Conservation (phyloP, 2,113 vertebrate species). For the Bettongia penicillata region DNA sequence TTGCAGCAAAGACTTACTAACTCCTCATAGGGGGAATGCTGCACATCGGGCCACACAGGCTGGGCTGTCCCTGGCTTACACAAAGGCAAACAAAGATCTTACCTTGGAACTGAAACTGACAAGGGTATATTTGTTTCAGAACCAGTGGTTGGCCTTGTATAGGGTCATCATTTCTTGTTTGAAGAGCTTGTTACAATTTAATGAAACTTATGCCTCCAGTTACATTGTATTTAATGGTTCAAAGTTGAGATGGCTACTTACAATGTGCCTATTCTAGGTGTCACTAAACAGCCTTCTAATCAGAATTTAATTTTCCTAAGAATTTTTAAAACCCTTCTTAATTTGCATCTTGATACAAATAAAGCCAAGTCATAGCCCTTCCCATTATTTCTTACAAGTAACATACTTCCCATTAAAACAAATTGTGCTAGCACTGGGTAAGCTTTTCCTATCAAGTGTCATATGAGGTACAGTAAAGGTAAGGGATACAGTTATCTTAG, state of each 20-base stretch:
- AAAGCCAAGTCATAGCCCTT: conserved; percentile 65
- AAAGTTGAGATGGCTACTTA: conserved; percentile 44
- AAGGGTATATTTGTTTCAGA: conserved; percentile 76
- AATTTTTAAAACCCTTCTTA: conserved; percentile 43
- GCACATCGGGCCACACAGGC: background rate
- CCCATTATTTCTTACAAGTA: conserved; percentile 75
- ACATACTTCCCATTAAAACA: conserved; percentile 75
- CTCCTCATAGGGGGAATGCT: rapidly evolving
- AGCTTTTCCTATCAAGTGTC: conserved; percentile 54
- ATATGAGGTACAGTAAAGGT: too few relatives aligned
- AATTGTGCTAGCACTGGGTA: conserved; percentile 69
- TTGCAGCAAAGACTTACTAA: conserved; percentile 61
- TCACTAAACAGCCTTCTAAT: conserved; percentile 53
- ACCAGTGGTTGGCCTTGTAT: conserved; percentile 71
- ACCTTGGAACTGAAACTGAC: conserved; percentile 75
- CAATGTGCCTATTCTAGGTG: background rate
- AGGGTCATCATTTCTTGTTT: conserved; percentile 59
- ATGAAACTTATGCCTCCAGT: conserved; percentile 40
- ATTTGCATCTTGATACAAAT: conserved; percentile 74
- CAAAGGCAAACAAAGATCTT: conserved; percentile 60
- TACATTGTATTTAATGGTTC: conserved; percentile 18
- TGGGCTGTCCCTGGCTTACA: background rate
- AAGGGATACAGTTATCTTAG: too few relatives aligned
- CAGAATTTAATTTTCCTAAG: conserved; percentile 55
- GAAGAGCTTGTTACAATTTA: conserved; percentile 53